Percentiles rank a stretch among this genome's conserved stretches.
These are phyloP conservation scores for Cossypha heuglini DNA, from an alignment of 2,797 vertebrate genomes.

Conservation along the genomic window DNA sequence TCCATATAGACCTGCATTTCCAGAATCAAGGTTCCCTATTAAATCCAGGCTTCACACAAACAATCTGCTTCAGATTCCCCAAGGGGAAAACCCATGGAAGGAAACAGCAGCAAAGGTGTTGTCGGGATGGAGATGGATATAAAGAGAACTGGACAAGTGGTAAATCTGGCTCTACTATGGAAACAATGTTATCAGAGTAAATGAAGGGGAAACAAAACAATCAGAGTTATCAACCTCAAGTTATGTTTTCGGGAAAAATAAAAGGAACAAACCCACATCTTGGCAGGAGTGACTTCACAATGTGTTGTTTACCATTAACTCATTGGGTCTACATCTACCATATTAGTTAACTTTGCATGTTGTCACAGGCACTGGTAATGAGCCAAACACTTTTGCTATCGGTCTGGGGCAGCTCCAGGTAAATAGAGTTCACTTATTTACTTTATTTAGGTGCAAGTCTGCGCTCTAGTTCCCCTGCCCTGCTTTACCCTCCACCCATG, in stretches of 20 bases:
- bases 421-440: neutral
- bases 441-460: neutral
- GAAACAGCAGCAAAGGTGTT: neutral
- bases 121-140: neutral
- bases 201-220: neutral
- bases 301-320: neutral
- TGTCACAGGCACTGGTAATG: neutral
- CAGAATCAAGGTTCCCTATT: neutral
- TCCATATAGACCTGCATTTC: neutral
- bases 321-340: neutral
- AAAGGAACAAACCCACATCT: neutral
- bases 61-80: neutral
- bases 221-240: neutral
- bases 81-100: neutral
- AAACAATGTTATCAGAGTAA: neutral
- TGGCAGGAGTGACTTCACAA: neutral
- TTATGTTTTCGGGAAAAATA: neutral
- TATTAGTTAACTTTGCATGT: neutral
- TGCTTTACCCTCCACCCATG: neutral
- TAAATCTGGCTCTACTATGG: neutral
- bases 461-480: accelerated
- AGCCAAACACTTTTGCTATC: neutral
- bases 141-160: neutral
- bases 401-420: neutral
- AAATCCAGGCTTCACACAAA: neutral